Evolutionary conservation across 35 echinoderm and acorn worm species (phyloP).

Genomic region (Ophiothrix spiculata): DNA sequence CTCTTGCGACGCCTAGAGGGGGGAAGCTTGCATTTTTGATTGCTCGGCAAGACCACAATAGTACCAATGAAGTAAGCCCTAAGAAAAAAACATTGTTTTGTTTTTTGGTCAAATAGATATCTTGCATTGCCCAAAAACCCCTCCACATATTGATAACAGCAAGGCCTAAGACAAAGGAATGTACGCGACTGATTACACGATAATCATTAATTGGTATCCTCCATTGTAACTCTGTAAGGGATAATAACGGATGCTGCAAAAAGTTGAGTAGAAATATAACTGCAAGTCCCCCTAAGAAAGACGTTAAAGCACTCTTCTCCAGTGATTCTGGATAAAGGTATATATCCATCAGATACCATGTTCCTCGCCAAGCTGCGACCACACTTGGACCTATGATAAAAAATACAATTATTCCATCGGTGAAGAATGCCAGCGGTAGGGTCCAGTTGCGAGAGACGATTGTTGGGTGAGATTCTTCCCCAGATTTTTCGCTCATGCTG

Average conservation of each 20-base stretch:
- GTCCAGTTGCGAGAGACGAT: background rate
- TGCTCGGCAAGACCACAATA: background rate
- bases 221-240: background rate
- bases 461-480: background rate
- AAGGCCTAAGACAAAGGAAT: background rate
- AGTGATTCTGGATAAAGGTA: background rate
- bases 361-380: background rate
- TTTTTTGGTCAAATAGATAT: background rate
- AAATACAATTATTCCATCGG: background rate
- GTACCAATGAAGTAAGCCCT: background rate
- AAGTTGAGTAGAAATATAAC: background rate
- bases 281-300: background rate
- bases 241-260: background rate
- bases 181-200: background rate
- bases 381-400: background rate
- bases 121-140: background rate
- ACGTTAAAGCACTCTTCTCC: background rate
- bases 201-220: background rate
- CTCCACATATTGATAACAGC: constrained; percentile 1
- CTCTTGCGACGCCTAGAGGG: background rate
- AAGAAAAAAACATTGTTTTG: background rate
- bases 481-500: background rate
- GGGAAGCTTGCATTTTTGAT: constrained; percentile 5
- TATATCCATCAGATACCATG: background rate
- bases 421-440: background rate